phyloP scores from a whole-genome alignment of 2,113 vertebrate genomes.

The Nycticryphes semicollaris region DNA sequence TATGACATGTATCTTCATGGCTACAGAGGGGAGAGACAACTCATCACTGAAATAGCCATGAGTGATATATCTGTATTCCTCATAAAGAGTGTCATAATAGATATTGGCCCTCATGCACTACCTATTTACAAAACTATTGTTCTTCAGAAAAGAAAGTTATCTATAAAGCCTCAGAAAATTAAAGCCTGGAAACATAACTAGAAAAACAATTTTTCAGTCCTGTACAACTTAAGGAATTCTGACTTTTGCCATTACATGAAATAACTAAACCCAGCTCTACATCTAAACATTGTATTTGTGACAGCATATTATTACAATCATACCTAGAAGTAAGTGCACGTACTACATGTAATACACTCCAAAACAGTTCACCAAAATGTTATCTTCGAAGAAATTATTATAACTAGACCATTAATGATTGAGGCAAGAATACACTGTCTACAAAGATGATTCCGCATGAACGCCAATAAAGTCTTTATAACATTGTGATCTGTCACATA shows the following conservation, averaged over 20 bases:
- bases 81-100: conserved; percentile 63
- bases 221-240: background rate
- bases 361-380: background rate
- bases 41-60: conserved; percentile 51
- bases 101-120: background rate
- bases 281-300: background rate
- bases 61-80: conserved; percentile 27
- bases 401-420: background rate
- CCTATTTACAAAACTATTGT: background rate
- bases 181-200: background rate
- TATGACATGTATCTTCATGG: conserved; percentile 69
- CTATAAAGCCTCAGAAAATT: background rate
- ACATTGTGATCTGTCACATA: background rate
- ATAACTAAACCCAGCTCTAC: background rate
- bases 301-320: background rate
- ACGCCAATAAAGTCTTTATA: background rate
- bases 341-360: background rate
- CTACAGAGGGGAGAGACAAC: conserved; percentile 31
- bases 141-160: background rate
- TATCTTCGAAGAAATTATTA: background rate
- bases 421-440: background rate
- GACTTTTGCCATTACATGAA: background rate
- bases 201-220: background rate
- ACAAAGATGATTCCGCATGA: background rate
- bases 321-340: background rate